Base-by-base conservation (phyloP, 2,888 invertebrate species). In the Operophtera brumata region DNA sequence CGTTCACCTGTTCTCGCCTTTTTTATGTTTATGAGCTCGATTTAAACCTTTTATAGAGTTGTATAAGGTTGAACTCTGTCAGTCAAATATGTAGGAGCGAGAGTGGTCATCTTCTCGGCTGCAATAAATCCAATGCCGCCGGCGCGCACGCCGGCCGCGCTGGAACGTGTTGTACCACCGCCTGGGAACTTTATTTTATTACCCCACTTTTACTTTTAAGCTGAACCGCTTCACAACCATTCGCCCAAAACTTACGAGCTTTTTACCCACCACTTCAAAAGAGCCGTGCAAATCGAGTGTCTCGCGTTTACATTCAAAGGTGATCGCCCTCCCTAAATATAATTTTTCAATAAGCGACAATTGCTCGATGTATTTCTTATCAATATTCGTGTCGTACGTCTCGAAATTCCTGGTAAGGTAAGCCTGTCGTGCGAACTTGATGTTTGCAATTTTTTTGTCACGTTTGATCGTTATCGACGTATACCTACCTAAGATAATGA, bases 121-220 rank as follows among this genome's bases (percentile, higher is more conserved):
- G 72, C 73, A 77, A 79, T 83, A 81, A 83, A 83, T 82, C 77
- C 73, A 58, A 58, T 57, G 67, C 64, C 66, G 62, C 61, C 69
- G 63, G 65, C 67, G 62, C 65, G 59, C 65, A 63, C 73, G 71
- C 63, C 2, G 20, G 71, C 63, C 2, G 20, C 72, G 71, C 41
- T 66, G 68, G 74, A 80, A 78, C 82, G 71, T 70, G 77, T 77
- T 70, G 69, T 66, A 54, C 63, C 49, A 43, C 60, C 61, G 73
- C 70, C 70, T 70, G 74, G 66, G 77, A 75, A 77, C 73, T 80
- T 78, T 67, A 76, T 84, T 84, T 84, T 82, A 84, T 84, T 75
- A 78, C 72, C 69, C 73, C 75, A 84, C 86, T 86, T 77, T 86
- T 80, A 83, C 84, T 84, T 85, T 84, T 80, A 77, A 65, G 64